Evolutionary conservation across 2,888 invertebrate species (phyloP).

Genomic region (Ctena decussata): DNA sequence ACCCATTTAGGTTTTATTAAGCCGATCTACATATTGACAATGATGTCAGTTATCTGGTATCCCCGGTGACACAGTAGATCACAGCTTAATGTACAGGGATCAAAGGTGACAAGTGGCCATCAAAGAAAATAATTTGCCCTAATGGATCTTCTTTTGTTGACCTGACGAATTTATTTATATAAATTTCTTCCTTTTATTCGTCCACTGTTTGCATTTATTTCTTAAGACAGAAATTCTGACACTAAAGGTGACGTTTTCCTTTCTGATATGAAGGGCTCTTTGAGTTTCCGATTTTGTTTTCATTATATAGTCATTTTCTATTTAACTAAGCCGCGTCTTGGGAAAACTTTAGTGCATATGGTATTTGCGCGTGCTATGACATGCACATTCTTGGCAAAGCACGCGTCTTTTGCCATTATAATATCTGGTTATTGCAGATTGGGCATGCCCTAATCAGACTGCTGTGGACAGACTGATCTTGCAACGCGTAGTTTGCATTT

Average conservation of each 20-base stretch:
- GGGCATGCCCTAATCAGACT: no score
- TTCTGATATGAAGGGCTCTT: neutral
- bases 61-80: neutral
- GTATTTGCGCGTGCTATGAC: no score
- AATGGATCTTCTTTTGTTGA: neutral
- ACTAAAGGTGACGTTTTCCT: neutral
- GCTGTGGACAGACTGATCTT: no score
- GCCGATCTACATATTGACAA: neutral
- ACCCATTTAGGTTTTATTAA: no score
- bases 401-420: no score
- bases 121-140: neutral
- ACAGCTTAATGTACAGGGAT: neutral
- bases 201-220: neutral
- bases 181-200: neutral
- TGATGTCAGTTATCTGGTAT: neutral
- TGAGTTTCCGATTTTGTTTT: no score
- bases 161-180: conserved; percentile 2
- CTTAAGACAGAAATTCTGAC: neutral
- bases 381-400: no score
- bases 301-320: no score
- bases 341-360: no score
- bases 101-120: conserved; percentile 4
- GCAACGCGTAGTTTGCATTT: no score
- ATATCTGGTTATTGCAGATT: no score
- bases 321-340: no score